Base-by-base conservation (phyloP, 2,888 invertebrate species). In the Colletes collaris region DNA sequence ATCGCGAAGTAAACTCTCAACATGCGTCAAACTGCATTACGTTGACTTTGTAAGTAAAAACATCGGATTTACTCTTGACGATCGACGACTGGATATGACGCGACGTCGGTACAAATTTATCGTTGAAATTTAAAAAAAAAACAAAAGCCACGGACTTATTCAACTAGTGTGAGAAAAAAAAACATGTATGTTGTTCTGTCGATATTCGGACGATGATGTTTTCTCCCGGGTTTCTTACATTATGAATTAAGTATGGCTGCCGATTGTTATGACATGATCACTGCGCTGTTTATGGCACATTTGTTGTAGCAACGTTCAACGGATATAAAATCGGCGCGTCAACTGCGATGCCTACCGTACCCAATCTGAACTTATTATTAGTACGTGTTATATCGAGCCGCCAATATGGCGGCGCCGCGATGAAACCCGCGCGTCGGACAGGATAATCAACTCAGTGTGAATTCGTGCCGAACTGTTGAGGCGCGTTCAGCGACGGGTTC, bases 401-500 rank as follows among this genome's bases (percentile, higher is more conserved):
- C 76, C 88, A 88, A 88, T 81, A 88, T 87, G 86, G 88, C 88
- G 88, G 82, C 88, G 79, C 60, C 82, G 81, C 77, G 81, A 78
- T 82, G 80, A 82, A 87, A 76, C 79, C 77, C 87, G 74, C 87
- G 81, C 85, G 78, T 78, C 81, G 81, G 78, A 81, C 79, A 85
- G 84, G 82, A 85, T 86, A 87, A 87, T 87, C 86, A 87, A 87
- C 87, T 82, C 82, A 79, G 69, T 85, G 83, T 83, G 87, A 86
- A 87, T 85, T 84, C 86, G 85, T 84, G 84, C 83, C 84, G 89
- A 87, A 87, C 87, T 88, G 89, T 90, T 89, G 88, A 88, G 81
- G 84, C 81, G 85, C 87, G 87, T 89, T 89, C 89, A 87, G 88
- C 83, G 83, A 84, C 87, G 89, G 44, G 88, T 90, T 89, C 87